Conservation (phyloP, 2,888 invertebrate genomes). For the Marasmarcha lunaedactyla region DNA sequence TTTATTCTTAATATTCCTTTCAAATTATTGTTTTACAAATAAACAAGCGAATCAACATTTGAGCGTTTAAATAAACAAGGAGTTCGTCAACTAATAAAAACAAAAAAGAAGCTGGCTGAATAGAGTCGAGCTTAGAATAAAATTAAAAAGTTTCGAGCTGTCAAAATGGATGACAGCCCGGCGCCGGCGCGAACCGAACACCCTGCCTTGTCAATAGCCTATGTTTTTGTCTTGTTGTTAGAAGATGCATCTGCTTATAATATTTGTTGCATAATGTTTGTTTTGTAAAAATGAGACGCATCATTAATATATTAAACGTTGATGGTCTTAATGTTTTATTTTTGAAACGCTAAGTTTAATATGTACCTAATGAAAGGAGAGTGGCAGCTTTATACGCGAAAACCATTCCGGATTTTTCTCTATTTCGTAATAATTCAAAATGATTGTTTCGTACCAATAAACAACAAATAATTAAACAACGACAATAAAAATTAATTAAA, state of each 20-base stretch:
- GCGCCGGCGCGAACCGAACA: conserved; percentile 28
- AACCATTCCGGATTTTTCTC: too few species aligned
- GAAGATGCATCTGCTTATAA: background rate
- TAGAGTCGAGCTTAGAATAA: conserved; percentile 34
- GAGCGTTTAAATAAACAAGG: conserved; percentile 21
- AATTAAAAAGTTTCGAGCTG: conserved; percentile 39
- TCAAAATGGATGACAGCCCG: conserved; percentile 40
- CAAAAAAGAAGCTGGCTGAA: conserved; percentile 28
- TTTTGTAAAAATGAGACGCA: background rate
- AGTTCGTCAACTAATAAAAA: conserved; percentile 44
- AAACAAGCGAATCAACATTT: conserved; percentile 25
- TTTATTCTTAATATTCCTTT: too few species aligned
- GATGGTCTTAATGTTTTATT: too few species aligned
- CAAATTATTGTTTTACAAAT: conserved; percentile 20
- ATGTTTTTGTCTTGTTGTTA: conserved; percentile 9
- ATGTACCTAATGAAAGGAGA: too few species aligned
- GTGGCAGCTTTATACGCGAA: too few species aligned
- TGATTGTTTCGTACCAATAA: too few species aligned
- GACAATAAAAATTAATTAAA: too few species aligned
- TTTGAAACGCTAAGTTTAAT: too few species aligned
- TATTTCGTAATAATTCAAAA: too few species aligned
- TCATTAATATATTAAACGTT: background rate
- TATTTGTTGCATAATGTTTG: background rate
- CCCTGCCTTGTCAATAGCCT: conserved; percentile 37
- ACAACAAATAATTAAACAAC: too few species aligned